Base-by-base conservation (phyloP, 92 coral and sea anemone genomes). In the Bergia sp. region DNA sequence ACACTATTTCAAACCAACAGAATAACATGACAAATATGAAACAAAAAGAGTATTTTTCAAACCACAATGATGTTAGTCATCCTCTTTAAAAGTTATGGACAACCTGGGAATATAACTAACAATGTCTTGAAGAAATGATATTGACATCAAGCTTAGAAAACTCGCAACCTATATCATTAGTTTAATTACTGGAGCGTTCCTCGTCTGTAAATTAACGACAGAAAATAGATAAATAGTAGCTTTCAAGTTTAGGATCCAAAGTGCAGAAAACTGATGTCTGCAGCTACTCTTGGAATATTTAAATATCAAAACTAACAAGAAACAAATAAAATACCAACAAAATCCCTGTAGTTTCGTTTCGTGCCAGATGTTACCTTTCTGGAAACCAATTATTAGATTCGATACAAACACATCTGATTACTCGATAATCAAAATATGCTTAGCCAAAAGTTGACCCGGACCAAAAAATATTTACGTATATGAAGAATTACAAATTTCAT, bases 291-390 rank as follows among this genome's bases (percentile, higher is more conserved):
- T 8, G 16, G 3, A 53, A 53, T 53, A 53, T 53, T 53, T 1
- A 11, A 1, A 21, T 18, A 61, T 61, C 29, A 18, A 61, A 61
- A 18, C 69, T 61, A 61, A 61, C 23, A 16, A 61, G 5, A 61
- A 57, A 13, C 66, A 57, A 57, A 57, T 2, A 53, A 61, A 20
- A 61, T 61, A 18, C 29, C 69, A 61, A 61, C 16, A 36, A 73
- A 21, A 13, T 73, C 16, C 5, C 43, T 3, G 43, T 73, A 43
- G 77, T 73, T 71, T 13, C 42, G 9, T 73, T 37, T 38, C 37
- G 77, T 36, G 77, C 40, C 77, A 73, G 77, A 38, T 73, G 77
- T 73, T 73, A 73, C 42, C 5, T 36, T 29, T 73, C 77, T 36
- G 20, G 37, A 73, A 13, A 73, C 77, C 77, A 73, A 73, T 73